phyloP scores from a whole-genome alignment of 2,888 invertebrate species.

The Xestoiulus laeticollis region DNA sequence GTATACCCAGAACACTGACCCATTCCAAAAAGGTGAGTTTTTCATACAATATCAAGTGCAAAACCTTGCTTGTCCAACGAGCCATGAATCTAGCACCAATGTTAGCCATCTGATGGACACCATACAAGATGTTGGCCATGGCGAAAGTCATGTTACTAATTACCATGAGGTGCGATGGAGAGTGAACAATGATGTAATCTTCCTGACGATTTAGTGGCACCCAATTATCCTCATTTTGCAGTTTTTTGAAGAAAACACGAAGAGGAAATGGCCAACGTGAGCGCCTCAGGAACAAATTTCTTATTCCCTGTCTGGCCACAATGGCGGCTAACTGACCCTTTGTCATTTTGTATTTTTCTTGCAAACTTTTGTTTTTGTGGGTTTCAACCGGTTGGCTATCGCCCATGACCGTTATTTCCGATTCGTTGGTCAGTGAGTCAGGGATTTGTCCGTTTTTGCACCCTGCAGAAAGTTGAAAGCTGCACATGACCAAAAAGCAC shows the following conservation, averaged over 20 bases:
- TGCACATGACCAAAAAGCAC: not conserved
- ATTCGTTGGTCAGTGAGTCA: not conserved
- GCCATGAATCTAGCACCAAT: not conserved
- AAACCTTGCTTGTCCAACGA: not conserved
- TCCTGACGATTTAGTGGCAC: not conserved
- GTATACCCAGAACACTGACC: not conserved
- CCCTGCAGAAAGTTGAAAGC: not conserved
- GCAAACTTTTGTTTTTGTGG: not conserved
- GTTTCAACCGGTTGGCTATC: not conserved
- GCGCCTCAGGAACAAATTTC: not conserved
- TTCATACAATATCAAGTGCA: not conserved
- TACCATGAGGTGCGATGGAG: not conserved
- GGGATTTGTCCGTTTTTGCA: constrained; percentile 3
- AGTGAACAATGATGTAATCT: not conserved
- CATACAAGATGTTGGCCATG: not conserved
- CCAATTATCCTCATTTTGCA: not conserved
- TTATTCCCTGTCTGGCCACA: not conserved
- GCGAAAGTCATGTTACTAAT: not conserved
- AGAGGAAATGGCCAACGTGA: not conserved
- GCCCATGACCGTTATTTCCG: not conserved
- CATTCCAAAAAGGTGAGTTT: constrained; percentile 14
- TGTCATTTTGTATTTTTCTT: not conserved
- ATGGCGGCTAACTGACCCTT: not conserved
- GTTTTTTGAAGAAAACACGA: not conserved
- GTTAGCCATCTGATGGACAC: not conserved